Percentiles rank a stretch among this genome's conserved stretches.
Evolutionary conservation across 2,888 invertebrate species (phyloP).

Genomic region (Pegoplata infirma): DNA sequence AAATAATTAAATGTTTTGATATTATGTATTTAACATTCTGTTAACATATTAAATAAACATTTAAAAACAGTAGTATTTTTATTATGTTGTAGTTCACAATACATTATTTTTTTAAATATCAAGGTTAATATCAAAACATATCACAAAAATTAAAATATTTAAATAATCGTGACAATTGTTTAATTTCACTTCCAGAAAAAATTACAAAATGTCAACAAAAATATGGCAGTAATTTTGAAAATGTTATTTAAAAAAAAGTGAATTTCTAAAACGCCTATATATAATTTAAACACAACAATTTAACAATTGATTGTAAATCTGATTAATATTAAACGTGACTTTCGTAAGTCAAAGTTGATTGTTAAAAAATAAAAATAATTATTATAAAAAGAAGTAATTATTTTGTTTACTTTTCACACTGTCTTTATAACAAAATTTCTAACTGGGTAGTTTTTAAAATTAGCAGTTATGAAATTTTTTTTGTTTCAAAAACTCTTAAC

Average conservation of each 20-base stretch:
- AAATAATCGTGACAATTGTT: not conserved
- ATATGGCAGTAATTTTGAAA: no score
- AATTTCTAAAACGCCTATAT: not conserved
- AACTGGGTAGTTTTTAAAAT: no score
- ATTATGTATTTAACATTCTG: slow-evolving; percentile 25
- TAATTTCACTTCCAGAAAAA: not conserved
- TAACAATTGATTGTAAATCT: not conserved
- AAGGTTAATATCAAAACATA: not conserved
- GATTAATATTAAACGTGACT: no score
- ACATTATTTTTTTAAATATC: not conserved
- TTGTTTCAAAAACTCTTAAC: no score
- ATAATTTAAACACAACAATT: not conserved
- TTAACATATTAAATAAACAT: slow-evolving; percentile 35
- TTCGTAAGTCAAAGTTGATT: no score
- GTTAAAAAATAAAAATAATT: no score
- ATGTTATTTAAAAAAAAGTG: not conserved
- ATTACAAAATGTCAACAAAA: not conserved
- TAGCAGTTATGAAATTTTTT: no score
- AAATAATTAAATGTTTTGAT: not conserved
- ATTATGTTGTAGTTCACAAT: slow-evolving; percentile 24
- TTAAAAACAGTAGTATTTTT: slow-evolving; percentile 34
- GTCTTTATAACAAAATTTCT: no score
- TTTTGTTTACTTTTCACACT: no score
- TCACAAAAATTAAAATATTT: not conserved
- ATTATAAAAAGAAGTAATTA: no score